Conservation (phyloP, 2,113 vertebrate genomes). For the Pogonocichla stellata region DNA sequence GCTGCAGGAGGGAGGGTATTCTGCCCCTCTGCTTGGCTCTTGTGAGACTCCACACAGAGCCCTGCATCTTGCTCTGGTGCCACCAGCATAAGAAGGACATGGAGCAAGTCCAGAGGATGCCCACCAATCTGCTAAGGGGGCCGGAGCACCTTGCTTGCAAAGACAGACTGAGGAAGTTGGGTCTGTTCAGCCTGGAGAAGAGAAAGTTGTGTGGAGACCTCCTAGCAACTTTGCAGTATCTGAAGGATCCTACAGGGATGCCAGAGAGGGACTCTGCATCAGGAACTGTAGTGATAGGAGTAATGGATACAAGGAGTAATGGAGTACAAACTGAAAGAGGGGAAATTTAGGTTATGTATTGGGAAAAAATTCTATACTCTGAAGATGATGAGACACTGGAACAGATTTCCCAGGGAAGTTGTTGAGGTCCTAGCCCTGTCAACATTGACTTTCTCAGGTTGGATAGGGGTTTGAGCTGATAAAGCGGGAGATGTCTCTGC, state of each 20-base stretch:
- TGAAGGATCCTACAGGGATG: background rate
- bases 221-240: too few relatives aligned
- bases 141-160: background rate
- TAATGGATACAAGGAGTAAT: background rate
- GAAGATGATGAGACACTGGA: background rate
- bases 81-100: background rate
- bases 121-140: fast-evolving
- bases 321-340: background rate
- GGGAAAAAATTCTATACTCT: background rate
- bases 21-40: background rate
- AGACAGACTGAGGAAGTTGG: background rate
- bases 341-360: background rate
- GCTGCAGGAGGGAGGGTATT: background rate
- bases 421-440: too few relatives aligned
- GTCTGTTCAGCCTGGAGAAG: background rate
- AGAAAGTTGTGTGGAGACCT: background rate
- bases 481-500: background rate
- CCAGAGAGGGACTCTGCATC: too few relatives aligned
- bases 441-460: background rate
- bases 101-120: background rate
- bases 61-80: background rate
- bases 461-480: too few relatives aligned
- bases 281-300: background rate
- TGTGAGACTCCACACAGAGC: background rate
- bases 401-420: background rate